Conservation (phyloP, 2,113 vertebrate species). For the Boleophthalmus pectinirostris region DNA sequence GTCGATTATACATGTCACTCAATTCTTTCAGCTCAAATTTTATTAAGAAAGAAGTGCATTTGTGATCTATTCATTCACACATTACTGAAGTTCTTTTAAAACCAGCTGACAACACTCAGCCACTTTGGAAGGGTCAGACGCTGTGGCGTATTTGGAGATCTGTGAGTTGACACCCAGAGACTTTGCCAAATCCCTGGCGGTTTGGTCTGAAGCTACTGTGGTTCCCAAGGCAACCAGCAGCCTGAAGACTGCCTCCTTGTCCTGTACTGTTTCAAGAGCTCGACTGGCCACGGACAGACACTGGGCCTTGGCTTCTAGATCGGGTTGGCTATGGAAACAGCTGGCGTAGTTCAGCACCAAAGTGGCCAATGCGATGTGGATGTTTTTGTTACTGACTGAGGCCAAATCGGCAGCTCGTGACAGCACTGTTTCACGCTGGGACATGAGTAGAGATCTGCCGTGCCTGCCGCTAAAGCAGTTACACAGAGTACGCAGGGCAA, state of each 20-base stretch:
- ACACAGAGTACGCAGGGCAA: constrained; percentile 92
- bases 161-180: constrained; percentile 92
- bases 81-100: constrained; percentile 87
- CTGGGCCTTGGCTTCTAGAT: constrained; percentile 95
- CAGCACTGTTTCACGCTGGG: constrained; percentile 87
- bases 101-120: constrained; percentile 93
- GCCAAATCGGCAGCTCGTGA: constrained; percentile 88
- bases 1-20: constrained; percentile 49
- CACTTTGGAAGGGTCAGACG: constrained; percentile 93
- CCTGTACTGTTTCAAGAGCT: constrained; percentile 91
- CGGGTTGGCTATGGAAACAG: constrained; percentile 84
- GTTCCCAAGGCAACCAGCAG: constrained; percentile 96
- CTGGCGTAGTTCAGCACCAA: constrained; percentile 92
- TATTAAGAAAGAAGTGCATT: constrained; percentile 48
- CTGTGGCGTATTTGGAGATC: constrained; percentile 88
- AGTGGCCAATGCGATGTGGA: constrained; percentile 94
- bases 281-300: constrained; percentile 94
- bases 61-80: constrained; percentile 32
- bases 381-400: constrained; percentile 88
- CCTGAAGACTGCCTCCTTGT: constrained; percentile 95
- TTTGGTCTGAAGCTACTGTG: constrained; percentile 86
- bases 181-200: constrained; percentile 90
- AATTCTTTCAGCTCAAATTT: constrained; percentile 44
- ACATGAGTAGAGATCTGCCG: constrained; percentile 87
- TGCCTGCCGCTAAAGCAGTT: constrained; percentile 89